phyloP scores from a whole-genome alignment of 2,888 invertebrate genomes.

The Balanococcus diminutus region DNA sequence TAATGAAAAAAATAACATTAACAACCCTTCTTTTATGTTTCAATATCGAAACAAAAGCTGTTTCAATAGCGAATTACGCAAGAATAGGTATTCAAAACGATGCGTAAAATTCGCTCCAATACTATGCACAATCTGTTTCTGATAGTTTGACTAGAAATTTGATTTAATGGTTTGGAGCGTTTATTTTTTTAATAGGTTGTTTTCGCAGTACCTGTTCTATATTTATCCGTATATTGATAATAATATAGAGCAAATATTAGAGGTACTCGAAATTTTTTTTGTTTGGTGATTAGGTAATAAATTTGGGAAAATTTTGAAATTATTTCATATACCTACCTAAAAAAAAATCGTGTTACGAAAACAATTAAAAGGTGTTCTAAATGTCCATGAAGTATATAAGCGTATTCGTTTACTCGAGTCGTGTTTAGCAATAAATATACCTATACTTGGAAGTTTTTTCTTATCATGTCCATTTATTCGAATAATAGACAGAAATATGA shows the following conservation, averaged over 20 bases:
- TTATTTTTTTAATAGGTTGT: background rate
- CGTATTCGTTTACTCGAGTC: background rate
- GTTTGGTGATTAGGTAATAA: no score
- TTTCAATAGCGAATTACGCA: background rate
- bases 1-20: background rate
- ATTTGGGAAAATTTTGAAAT: no score
- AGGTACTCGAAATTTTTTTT: no score
- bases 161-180: background rate
- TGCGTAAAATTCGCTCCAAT: conserved; percentile 10
- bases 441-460: background rate
- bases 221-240: no score
- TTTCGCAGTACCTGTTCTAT: background rate
- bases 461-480: conserved; percentile 1
- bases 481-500: background rate
- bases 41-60: conserved; percentile 30
- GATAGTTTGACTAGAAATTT: background rate
- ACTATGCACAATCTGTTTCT: background rate
- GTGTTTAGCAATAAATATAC: background rate
- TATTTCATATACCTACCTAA: background rate
- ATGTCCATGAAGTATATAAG: background rate
- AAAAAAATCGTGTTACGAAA: background rate
- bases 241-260: no score
- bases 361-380: background rate
- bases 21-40: conserved; percentile 32
- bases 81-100: conserved; percentile 29